Evolutionary conservation across 2,797 vertebrate species (phyloP), one percentile per base, ranked within the genome.

Genomic region (Cynopterus sphinx): DNA sequence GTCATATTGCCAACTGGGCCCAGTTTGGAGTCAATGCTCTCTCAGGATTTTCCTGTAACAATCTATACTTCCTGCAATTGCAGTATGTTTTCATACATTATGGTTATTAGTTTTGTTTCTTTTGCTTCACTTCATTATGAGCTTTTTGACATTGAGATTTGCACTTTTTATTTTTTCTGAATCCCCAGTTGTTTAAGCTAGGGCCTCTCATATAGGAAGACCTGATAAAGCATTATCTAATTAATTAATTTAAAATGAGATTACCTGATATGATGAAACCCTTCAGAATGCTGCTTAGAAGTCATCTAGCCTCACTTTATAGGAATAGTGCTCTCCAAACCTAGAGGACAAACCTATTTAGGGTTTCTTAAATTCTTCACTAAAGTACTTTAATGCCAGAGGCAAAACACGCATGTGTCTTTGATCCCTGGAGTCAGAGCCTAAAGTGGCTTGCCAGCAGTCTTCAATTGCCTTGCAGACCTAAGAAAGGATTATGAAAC

Each of bases 401-500:
- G 61, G 21, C 15, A 93, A 91, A 83, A 43, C 21, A 95, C 90
- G 15, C 41, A 26, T 91, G 39, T 71, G 17, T 87, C 81, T 94
- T 91, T 92, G 41, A 22, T 84, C 73, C 46, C n/a, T 21, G 49
- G 16, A 10, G 33, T 71, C 59, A 85, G 24, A 28, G 28, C 33
- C 57, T 63, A 65, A 0, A 57, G 28, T 74, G 21, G 11, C 74
- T 78, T 90, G 65, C 22, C 33, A 91, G 43, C 26, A 16, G 49
- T 57, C 39, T 67, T 75, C 67, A 12, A 86, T 73, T 73, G 68
- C 73, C 71, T 59, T 59, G 28, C 82, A 63, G 39, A 83, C 75
- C n/a, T n/a, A 93, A 93, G 68, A 74, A 74, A 43, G 31, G 53
- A 2, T 83, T 51, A 19, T 67, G 65, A 90, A 96, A 17, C 26